phyloP scores from a whole-genome alignment of 2,888 invertebrate genomes.

The Mylabris sibirica region DNA sequence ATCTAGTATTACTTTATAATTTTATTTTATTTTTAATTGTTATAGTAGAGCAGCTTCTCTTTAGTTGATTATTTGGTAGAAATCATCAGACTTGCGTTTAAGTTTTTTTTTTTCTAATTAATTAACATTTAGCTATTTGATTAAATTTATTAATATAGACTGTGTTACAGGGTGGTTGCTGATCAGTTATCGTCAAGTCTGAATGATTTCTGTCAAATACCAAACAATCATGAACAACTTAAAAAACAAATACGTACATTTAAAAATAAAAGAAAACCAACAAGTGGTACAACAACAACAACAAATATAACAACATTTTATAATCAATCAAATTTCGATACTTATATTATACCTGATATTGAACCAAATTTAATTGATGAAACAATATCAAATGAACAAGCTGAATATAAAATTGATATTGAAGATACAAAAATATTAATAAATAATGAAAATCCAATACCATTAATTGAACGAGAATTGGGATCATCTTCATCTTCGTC shows the following conservation, averaged over 20 bases:
- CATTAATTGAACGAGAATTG: neutral
- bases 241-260: conserved; percentile 23
- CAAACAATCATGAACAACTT: conserved; percentile 18
- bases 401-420: conserved; percentile 31
- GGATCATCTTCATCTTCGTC: neutral
- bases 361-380: conserved; percentile 2
- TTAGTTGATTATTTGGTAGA: conserved; percentile 30
- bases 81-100: conserved; percentile 44
- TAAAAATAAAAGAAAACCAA: conserved; percentile 27
- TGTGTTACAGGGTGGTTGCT: conserved; percentile 32
- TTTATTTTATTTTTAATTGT: neutral
- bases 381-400: conserved; percentile 14
- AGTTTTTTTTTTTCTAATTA: conserved; percentile 16
- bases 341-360: conserved; percentile 4
- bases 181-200: conserved; percentile 47
- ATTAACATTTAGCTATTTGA: neutral
- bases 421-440: conserved; percentile 19
- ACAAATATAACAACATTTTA: conserved; percentile 29
- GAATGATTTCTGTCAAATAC: conserved; percentile 49
- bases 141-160: conserved; percentile 1
- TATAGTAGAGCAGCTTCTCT: too few species aligned
- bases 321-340: conserved; percentile 18
- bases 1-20: too few species aligned
- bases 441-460: conserved; percentile 18
- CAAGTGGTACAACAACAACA: conserved; percentile 18